Conservation (phyloP, 1,140 invertebrate genomes). For the Zaprionus ornatus region DNA sequence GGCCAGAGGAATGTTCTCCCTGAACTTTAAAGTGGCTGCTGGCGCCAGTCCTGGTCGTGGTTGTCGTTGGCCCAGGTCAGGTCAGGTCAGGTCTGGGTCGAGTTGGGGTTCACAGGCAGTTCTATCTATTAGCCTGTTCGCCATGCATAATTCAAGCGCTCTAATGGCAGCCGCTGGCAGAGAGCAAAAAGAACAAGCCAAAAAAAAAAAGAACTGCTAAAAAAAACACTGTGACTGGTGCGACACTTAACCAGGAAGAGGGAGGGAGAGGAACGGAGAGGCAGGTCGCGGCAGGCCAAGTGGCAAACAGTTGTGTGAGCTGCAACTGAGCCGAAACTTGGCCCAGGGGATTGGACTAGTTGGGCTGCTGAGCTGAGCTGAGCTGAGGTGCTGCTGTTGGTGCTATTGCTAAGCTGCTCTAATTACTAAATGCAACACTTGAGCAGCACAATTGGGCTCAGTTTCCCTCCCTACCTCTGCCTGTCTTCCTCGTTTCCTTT, state of each 20-base stretch:
- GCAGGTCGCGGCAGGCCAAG: neutral
- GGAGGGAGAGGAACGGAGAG: neutral
- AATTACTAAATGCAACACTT: conserved; percentile 76
- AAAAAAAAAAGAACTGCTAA: conserved; percentile 10
- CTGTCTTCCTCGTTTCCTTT: neutral
- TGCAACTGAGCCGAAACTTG: neutral
- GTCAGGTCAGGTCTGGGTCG: neutral
- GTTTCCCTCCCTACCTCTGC: neutral
- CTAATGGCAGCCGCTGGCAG: conserved; percentile 35
- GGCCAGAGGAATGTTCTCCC: neutral
- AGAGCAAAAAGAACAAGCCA: conserved; percentile 5
- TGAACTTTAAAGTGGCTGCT: conserved; percentile 28
- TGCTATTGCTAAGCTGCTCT: conserved; percentile 57
- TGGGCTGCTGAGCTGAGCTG: neutral
- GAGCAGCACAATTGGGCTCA: conserved; percentile 45
- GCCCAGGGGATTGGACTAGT: neutral
- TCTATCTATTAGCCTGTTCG: conserved; percentile 31
- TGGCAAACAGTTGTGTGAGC: neutral
- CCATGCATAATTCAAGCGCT: conserved; percentile 58
- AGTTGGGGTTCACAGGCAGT: neutral
- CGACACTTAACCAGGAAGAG: conserved; percentile 8
- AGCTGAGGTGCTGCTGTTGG: conserved; percentile 1
- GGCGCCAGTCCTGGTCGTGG: neutral
- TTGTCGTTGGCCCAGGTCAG: neutral
- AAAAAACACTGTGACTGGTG: conserved; percentile 5